phyloP scores from a whole-genome alignment of 1,140 invertebrate species.

The Drosophila simulans region DNA sequence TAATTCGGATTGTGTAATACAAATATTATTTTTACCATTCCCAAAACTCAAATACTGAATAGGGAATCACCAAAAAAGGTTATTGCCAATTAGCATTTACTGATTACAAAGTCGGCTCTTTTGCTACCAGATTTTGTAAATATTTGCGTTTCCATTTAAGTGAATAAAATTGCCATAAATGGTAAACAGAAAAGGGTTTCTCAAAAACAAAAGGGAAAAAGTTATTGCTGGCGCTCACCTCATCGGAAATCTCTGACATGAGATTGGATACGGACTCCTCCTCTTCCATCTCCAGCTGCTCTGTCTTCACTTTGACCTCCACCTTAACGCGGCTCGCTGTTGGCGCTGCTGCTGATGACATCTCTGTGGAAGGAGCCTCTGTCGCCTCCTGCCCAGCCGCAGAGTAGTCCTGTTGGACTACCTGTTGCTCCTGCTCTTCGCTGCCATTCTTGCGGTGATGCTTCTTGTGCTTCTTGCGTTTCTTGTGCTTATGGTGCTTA shows the following conservation, averaged over 20 bases:
- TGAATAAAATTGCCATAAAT: not conserved
- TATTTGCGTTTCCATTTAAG: not conserved
- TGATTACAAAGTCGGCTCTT: not conserved
- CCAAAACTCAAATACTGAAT: not conserved
- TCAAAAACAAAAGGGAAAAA: too few relatives aligned
- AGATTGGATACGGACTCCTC: slow-evolving; percentile 78
- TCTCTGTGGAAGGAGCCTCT: slow-evolving; percentile 1
- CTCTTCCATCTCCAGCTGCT: slow-evolving; percentile 75
- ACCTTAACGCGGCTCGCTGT: slow-evolving; percentile 56
- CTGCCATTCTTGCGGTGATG: slow-evolving; percentile 87
- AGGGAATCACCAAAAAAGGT: not conserved
- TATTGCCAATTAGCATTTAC: not conserved
- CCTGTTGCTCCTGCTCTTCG: slow-evolving; percentile 58
- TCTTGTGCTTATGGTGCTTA: slow-evolving; percentile 89
- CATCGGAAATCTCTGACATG: slow-evolving; percentile 81
- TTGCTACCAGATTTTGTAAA: not conserved
- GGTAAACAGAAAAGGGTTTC: too few relatives aligned
- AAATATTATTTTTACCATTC: not conserved
- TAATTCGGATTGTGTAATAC: not conserved
- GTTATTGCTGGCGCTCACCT: slow-evolving; percentile 40
- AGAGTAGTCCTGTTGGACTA: slow-evolving; percentile 28
- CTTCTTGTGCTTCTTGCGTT: slow-evolving; percentile 91
- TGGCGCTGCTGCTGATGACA: slow-evolving; percentile 3
- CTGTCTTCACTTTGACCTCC: slow-evolving; percentile 74
- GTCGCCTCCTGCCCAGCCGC: slow-evolving; percentile 12